These are phyloP conservation scores for Cynodonichthys magdalenae DNA, from an alignment of 2,797 vertebrate species.

Conservation along the genomic window DNA sequence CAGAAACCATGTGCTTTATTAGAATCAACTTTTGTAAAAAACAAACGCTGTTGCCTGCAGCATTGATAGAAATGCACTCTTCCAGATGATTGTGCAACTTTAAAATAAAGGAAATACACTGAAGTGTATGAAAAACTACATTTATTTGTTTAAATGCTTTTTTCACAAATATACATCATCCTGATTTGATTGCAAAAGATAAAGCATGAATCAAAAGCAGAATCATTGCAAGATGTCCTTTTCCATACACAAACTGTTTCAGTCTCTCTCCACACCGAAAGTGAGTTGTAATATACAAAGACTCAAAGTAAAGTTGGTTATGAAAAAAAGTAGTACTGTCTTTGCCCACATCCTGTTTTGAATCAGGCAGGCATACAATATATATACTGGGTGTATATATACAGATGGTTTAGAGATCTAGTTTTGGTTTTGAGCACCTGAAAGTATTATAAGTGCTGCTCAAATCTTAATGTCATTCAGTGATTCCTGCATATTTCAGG, in stretches of 20 bases:
- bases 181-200: conserved; percentile 19
- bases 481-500: conserved; percentile 1
- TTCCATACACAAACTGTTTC: conserved; percentile 14
- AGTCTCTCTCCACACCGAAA: conserved; percentile 24
- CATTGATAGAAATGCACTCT: background rate
- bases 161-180: conserved; percentile 15
- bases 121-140: background rate
- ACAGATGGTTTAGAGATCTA: conserved; percentile 37
- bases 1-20: background rate
- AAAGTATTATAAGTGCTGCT: conserved; percentile 11
- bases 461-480: background rate
- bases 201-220: conserved; percentile 3
- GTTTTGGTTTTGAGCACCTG: conserved; percentile 49
- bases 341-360: conserved; percentile 84
- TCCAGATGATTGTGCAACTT: background rate
- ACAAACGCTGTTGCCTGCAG: background rate
- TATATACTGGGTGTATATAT: conserved; percentile 11
- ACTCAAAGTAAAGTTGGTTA: conserved; percentile 42
- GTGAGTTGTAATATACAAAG: background rate
- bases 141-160: conserved; percentile 22
- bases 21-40: background rate
- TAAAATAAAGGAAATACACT: background rate
- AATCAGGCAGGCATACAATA: conserved; percentile 37
- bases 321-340: conserved; percentile 58
- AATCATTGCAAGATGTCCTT: conserved; percentile 4